These are phyloP conservation scores for Macaria notata DNA, from an alignment of 2,888 invertebrate species.

Conservation along the genomic window DNA sequence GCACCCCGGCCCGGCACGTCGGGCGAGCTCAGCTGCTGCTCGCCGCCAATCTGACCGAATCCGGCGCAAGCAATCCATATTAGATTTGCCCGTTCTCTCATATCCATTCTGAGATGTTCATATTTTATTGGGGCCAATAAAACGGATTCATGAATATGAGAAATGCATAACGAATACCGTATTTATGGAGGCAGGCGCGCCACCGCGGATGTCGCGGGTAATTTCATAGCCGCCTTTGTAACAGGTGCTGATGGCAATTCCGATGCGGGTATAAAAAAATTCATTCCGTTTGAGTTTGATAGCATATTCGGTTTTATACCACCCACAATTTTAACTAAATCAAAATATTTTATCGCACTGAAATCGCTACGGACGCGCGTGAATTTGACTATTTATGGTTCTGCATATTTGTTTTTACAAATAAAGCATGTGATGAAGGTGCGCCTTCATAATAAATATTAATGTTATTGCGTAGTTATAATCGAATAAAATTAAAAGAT, in stretches of 20 bases:
- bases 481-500: constrained; percentile 20
- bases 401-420: constrained; percentile 20
- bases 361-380: constrained; percentile 29
- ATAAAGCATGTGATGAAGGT: constrained; percentile 16
- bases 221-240: constrained; percentile 81
- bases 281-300: constrained; percentile 66
- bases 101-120: constrained; percentile 83
- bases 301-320: constrained; percentile 53
- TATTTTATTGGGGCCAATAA: constrained; percentile 84
- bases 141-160: constrained; percentile 83
- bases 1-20: constrained; percentile 14
- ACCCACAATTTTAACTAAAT: constrained; percentile 38
- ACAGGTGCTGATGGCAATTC: constrained; percentile 80
- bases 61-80: constrained; percentile 81
- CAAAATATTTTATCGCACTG: constrained; percentile 27
- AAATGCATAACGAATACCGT: constrained; percentile 82
- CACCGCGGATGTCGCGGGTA: constrained; percentile 76
- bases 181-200: constrained; percentile 79
- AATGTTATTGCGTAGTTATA: constrained; percentile 17
- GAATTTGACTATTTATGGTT: constrained; percentile 16
- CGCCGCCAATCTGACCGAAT: constrained; percentile 67
- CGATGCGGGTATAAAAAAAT: constrained; percentile 72
- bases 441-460: constrained; percentile 17
- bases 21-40: constrained; percentile 46
- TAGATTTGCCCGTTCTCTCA: constrained; percentile 81